Percentiles rank a stretch among this genome's conserved stretches.
Evolutionary conservation across 2,888 invertebrate species (phyloP).

Genomic region (Agrypnus murinus): DNA sequence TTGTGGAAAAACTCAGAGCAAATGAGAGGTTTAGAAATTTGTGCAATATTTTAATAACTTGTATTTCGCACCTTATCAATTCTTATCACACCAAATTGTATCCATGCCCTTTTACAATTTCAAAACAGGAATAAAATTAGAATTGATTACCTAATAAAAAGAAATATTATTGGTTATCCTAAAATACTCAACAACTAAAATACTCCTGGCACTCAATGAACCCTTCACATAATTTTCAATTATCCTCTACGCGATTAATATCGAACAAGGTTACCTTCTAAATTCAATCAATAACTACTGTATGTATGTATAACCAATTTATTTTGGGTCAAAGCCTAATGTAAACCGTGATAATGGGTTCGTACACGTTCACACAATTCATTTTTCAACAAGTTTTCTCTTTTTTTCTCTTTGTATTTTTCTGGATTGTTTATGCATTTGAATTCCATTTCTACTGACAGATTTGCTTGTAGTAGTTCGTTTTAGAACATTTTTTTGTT

Average conservation of each 20-base stretch:
- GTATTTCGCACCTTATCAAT: too few relatives aligned
- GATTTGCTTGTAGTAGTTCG: slow-evolving; percentile 35
- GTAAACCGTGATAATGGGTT: background rate
- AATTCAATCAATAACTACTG: slow-evolving; percentile 1
- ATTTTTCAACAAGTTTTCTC: slow-evolving; percentile 2
- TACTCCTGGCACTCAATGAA: too few relatives aligned
- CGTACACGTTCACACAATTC: slow-evolving; percentile 4
- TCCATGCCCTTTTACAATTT: too few relatives aligned
- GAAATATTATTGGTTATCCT: too few relatives aligned
- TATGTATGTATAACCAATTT: background rate
- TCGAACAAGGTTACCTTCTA: background rate
- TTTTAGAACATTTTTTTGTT: slow-evolving; percentile 60
- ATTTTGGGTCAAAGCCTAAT: slow-evolving; percentile 8
- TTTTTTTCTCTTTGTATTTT: slow-evolving; percentile 10
- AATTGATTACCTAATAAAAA: too few relatives aligned
- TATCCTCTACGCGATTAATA: background rate
- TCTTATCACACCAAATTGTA: too few relatives aligned
- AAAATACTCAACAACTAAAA: too few relatives aligned
- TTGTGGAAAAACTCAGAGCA: too few relatives aligned
- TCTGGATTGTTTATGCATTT: slow-evolving; percentile 15
- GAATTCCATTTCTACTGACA: slow-evolving; percentile 14
- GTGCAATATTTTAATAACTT: too few relatives aligned
- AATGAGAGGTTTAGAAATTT: too few relatives aligned
- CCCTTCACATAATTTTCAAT: slow-evolving; percentile 12
- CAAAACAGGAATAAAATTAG: too few relatives aligned